A percentile compares a stretch with the other conserved stretches of the same genome.
Conservation (phyloP, 1,140 invertebrate species). For the Drosophila ananassae region DNA sequence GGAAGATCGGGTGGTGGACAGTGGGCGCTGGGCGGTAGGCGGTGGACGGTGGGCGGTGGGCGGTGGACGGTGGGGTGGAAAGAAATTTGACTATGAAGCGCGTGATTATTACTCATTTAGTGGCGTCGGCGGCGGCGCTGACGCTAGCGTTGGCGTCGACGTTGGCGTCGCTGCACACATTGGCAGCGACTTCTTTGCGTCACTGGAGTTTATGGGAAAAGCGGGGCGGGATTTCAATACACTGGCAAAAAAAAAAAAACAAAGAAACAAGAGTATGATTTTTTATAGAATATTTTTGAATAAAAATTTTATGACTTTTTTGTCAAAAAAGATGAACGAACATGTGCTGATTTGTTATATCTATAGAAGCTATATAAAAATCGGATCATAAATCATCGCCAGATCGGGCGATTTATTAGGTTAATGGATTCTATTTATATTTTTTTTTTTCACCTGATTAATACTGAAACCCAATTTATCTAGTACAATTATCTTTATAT, state of each 20-base stretch:
- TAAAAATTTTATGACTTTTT: too few species aligned
- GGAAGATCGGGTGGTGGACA: neutral
- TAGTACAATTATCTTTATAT: neutral
- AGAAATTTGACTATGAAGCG: conserved; percentile 22
- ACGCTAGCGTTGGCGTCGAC: neutral
- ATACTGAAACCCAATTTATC: neutral
- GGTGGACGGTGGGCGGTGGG: neutral
- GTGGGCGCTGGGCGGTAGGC: neutral
- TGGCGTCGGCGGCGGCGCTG: conserved; percentile 14
- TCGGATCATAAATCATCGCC: neutral
- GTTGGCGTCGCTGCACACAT: conserved; percentile 6
- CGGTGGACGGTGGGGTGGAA: neutral
- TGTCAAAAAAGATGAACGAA: too few species aligned
- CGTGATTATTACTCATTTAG: conserved; percentile 62
- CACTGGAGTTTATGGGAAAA: conserved; percentile 24
- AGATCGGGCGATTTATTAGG: neutral
- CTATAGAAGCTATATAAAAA: too few species aligned
- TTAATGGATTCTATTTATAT: neutral
- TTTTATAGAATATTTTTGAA: too few species aligned
- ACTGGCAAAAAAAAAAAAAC: neutral
- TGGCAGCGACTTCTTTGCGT: conserved; percentile 30
- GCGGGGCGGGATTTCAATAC: neutral
- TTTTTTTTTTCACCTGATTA: neutral
- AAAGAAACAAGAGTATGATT: too few species aligned
- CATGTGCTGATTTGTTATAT: too few species aligned